phyloP scores from a whole-genome alignment of 2,113 vertebrate species.

The Prolemur simus region DNA sequence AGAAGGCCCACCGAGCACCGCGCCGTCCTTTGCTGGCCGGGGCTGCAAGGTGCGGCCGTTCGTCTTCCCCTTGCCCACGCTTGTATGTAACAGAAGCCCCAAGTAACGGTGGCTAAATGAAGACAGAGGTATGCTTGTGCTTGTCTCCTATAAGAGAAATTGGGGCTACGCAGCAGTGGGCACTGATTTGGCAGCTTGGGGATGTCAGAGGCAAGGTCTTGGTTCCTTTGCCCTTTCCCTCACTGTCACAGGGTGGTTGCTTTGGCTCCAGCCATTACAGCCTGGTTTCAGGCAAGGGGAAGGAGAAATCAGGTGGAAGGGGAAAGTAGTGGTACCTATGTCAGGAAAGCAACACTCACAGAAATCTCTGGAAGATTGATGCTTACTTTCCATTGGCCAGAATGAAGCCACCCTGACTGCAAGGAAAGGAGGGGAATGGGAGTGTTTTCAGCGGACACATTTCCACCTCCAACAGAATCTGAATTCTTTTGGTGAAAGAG shows the following conservation, averaged over 20 bases:
- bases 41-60: accelerated
- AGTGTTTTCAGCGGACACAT: not conserved
- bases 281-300: not conserved
- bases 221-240: not conserved
- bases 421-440: not conserved
- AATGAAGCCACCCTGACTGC: not conserved
- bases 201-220: not conserved
- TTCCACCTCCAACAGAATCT: not conserved
- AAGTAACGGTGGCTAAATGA: not conserved
- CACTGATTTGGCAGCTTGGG: not conserved
- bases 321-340: not conserved
- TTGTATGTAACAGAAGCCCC: not conserved
- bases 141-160: not conserved
- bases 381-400: not conserved
- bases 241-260: not conserved
- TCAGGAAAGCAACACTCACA: not conserved
- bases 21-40: not conserved
- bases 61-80: not conserved
- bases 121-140: not conserved
- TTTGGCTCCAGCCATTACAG: not conserved
- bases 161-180: not conserved
- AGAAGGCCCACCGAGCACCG: not conserved
- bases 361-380: not conserved
- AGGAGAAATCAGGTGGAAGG: not conserved
- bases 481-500: not conserved